A percentile compares a stretch with the other conserved stretches of the same genome.
Conservation (phyloP, 1,140 invertebrate species). For the Aphaenogaster floridana region DNA sequence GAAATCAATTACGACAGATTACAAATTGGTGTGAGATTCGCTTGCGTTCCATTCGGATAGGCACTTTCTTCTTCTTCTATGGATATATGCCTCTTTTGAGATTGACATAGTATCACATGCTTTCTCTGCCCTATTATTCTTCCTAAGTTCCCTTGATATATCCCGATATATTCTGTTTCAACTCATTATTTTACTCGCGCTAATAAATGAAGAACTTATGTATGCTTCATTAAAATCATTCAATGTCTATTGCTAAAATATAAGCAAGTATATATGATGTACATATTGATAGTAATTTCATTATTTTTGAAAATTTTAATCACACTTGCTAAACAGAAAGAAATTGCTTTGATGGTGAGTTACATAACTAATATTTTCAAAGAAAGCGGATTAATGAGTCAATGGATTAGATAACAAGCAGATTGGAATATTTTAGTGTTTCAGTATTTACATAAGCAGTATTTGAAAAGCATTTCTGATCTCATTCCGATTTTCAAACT, state of each 20-base stretch:
- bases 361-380: background rate
- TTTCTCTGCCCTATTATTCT: slow-evolving; percentile 9
- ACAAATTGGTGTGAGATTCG: slow-evolving; percentile 32
- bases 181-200: background rate
- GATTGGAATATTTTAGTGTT: background rate
- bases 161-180: background rate
- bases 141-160: background rate
- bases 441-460: background rate
- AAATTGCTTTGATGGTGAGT: background rate
- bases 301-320: background rate
- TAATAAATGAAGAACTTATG: background rate
- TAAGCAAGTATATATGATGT: no score
- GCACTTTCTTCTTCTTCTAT: slow-evolving; percentile 34
- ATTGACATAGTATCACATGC: background rate
- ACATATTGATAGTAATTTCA: background rate
- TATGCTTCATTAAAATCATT: background rate
- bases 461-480: background rate
- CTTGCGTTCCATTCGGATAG: background rate
- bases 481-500: background rate
- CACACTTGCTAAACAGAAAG: no score
- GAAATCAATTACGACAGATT: slow-evolving; percentile 20
- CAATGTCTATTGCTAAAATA: background rate
- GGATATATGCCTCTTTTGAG: background rate
- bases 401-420: background rate
- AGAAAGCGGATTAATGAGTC: background rate